These are phyloP conservation scores for Scaptomyza cyrtandrae DNA, from an alignment of 2,888 invertebrate genomes.

Conservation along the genomic window DNA sequence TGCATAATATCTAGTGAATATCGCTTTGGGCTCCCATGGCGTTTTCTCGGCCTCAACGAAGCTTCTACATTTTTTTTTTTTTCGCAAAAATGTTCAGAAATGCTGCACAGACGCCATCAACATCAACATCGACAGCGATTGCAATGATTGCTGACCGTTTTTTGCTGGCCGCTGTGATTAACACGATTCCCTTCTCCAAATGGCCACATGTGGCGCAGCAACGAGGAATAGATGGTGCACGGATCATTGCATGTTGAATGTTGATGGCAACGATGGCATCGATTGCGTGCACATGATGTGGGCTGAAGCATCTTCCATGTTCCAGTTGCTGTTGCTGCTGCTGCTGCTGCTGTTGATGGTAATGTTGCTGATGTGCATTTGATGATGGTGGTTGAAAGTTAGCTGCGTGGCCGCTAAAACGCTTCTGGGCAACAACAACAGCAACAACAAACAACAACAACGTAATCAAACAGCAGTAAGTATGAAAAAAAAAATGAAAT, in stretches of 20 bases:
- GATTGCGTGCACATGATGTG: slow-evolving; percentile 74
- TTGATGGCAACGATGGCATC: slow-evolving; percentile 55
- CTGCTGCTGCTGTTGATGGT: slow-evolving; percentile 12
- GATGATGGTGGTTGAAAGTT: slow-evolving; percentile 47
- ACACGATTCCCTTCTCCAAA: slow-evolving; percentile 43
- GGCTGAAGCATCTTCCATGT: slow-evolving; percentile 40
- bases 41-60: slow-evolving; percentile 30
- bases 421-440: slow-evolving; percentile 66
- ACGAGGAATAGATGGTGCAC: slow-evolving; percentile 10
- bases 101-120: slow-evolving; percentile 21
- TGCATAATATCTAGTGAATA: slow-evolving; percentile 19
- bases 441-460: slow-evolving; percentile 15
- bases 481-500: slow-evolving; percentile 46
- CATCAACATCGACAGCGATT: slow-evolving; percentile 20
- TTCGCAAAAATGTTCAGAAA: slow-evolving; percentile 18
- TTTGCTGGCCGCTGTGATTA: slow-evolving; percentile 50
- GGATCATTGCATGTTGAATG: slow-evolving; percentile 57
- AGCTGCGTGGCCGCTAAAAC: slow-evolving; percentile 63
- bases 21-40: slow-evolving; percentile 40
- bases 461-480: slow-evolving; percentile 10
- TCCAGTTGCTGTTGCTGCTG: slow-evolving; percentile 11
- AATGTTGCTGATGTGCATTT: slow-evolving; percentile 40
- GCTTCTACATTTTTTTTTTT: slow-evolving; percentile 58
- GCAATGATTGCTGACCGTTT: slow-evolving; percentile 40
- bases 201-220: slow-evolving; percentile 65